phyloP scores from a whole-genome alignment of 2,888 invertebrate species.

The Leucozona laternaria region DNA sequence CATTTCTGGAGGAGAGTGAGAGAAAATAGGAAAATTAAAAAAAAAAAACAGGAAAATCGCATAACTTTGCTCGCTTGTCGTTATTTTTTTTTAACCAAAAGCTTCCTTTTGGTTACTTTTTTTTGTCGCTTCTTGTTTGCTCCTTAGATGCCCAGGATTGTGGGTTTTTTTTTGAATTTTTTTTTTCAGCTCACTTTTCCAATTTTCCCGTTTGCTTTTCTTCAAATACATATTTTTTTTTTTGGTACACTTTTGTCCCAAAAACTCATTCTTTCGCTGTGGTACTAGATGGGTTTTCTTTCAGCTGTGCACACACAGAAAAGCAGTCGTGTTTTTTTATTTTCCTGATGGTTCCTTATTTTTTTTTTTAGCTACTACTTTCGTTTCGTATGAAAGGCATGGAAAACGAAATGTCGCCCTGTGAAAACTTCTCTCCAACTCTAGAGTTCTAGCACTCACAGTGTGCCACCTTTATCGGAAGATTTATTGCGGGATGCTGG shows the following conservation, averaged over 20 bases:
- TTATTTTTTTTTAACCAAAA: conserved; percentile 34
- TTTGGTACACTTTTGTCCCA: conserved; percentile 67
- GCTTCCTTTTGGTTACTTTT: conserved; percentile 54
- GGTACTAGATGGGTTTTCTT: conserved; percentile 69
- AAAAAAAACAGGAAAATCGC: conserved; percentile 61
- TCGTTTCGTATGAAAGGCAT: conserved; percentile 16
- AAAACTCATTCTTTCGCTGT: conserved; percentile 69
- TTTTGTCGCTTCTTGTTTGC: conserved; percentile 58
- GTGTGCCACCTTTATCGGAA: conserved; percentile 77
- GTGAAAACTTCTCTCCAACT: conserved; percentile 51
- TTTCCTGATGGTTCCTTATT: conserved; percentile 44
- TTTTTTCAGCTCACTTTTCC: conserved; percentile 60
- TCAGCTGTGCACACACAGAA: conserved; percentile 70
- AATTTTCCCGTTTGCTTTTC: conserved; percentile 68
- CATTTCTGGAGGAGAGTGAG: conserved; percentile 37
- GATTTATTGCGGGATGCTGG: conserved; percentile 84
- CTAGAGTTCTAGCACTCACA: conserved; percentile 24
- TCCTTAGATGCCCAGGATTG: conserved; percentile 66
- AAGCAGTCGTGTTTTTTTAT: conserved; percentile 71
- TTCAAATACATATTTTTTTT: conserved; percentile 38
- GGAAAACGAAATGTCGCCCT: conserved; percentile 74
- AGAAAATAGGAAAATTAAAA: conserved; percentile 66
- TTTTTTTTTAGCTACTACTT: conserved; percentile 8
- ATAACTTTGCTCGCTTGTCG: conserved; percentile 67
- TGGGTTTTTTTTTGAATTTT: conserved; percentile 11